Percentiles rank a stretch among this genome's conserved stretches.
These are phyloP conservation scores for Eudasyphora cyanicolor DNA, from an alignment of 2,888 invertebrate species.

Conservation along the genomic window DNA sequence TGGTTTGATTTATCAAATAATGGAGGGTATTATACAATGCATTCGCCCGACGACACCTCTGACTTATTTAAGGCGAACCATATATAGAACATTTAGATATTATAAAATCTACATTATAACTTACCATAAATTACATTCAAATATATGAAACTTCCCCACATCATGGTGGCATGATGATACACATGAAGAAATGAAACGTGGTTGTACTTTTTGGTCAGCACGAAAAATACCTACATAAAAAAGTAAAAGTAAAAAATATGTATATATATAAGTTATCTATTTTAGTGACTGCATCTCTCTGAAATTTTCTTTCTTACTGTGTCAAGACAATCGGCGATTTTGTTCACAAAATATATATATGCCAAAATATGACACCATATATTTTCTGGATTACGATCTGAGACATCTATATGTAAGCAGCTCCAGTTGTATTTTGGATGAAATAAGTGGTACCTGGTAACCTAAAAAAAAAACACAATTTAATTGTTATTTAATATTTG, in stretches of 20 bases:
- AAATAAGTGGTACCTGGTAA: background rate
- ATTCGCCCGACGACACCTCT: too few relatives aligned
- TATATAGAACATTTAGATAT: too few relatives aligned
- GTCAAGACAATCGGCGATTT: conserved; percentile 5
- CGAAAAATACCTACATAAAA: too few relatives aligned
- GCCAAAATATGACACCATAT: background rate
- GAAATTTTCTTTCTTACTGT: conserved; percentile 17
- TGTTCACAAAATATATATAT: conserved; percentile 24
- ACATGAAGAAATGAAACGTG: conserved; percentile 90
- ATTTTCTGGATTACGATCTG: background rate
- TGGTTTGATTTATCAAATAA: too few relatives aligned
- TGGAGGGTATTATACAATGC: too few relatives aligned
- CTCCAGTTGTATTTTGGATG: conserved; percentile 3
- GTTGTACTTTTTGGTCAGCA: conserved; percentile 87
- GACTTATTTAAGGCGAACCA: too few relatives aligned
- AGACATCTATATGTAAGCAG: background rate
- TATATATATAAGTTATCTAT: background rate
- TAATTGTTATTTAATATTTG: too few relatives aligned
- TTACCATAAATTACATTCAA: conserved; percentile 82
- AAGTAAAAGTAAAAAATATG: conserved; percentile 79
- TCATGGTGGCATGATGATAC: too few relatives aligned
- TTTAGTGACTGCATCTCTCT: background rate
- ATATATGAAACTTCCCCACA: conserved; percentile 83
- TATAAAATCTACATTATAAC: too few relatives aligned
- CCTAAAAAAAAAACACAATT: background rate